Evolutionary conservation across 2,113 vertebrate species (phyloP), one percentile per base, ranked within the genome.

Genomic region (Vulpes ferrilata): DNA sequence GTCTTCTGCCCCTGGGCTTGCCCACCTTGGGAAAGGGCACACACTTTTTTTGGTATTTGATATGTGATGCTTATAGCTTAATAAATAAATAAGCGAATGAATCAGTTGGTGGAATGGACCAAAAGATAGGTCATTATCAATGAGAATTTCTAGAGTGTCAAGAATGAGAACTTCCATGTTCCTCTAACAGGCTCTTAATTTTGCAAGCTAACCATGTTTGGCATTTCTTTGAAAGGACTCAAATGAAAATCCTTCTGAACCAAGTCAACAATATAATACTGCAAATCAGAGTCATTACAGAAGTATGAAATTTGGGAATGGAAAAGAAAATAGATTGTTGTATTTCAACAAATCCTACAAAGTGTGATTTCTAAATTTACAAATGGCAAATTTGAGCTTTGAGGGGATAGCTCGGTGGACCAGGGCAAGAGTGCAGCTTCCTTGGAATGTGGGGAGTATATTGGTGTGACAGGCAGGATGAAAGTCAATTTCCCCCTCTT

Each of bases 161-260:
- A 86, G 32, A 74, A 25, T 60, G 69, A 81, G 23, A 89, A 76
- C 7, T 17, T 73, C 10, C 16, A 35, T 86, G 13, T 4, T 88
- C 32, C 25, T 67, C 57, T 59, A 35, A 78, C 7, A 71, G 55
- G 19, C 22, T 80, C 17, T 92, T 85, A 51, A 67, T 86, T 81
- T 92, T 96, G 1, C 30, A 88, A 80, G 62, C 57, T 76, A 59
- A 59, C 10, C 25, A 19, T n/a, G 7, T 59, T 65, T 93, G 48
- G 20, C 76, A 13, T 55, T 90, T 90, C 90, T 87, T 83, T 51
- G 20, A 69, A 93, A 64, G 17, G 12, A 76, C 20, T 69, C 53
- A 83, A 51, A 32, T 71, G 48, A 93, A 82, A 73, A 59, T 90
- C 35, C 84, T 87, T 91, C 48, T 80, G 22, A 93, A 25, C 35